Evolutionary conservation across 2,888 invertebrate species (phyloP), one percentile per base, ranked within the genome.

Genomic region (Machimus atricapillus): DNA sequence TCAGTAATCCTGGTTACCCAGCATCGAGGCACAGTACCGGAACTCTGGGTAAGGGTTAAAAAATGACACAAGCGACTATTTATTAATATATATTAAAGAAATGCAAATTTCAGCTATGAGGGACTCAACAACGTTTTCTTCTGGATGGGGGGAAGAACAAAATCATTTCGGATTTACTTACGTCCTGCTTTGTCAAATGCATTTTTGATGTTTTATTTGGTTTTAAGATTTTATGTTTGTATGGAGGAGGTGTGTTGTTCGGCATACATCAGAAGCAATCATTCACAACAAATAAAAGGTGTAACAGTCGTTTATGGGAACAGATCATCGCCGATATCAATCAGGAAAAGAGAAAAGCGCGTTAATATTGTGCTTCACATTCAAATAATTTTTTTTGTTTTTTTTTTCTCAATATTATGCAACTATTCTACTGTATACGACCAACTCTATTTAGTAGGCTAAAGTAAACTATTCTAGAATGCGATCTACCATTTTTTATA

Each of bases 321-420:
- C 82, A 82, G 86, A 85, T 73, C 88, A 88, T 87, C 88, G 85
- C 34, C 86, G 83, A 82, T 78, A 78, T 78, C 66, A 66, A 58
- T 58, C 82, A 82, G 58, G 58, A 85, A 85, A 85, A 85, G 46
- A 85, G 85, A 85, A 85, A 85, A 74, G 85, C 74, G 43, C 37
- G 85, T 73, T 85, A 82, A 82, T 82, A 82, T 82, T 82, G 82
- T 66, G 82, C 82, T 82, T 34, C 19, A 58, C 37, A 58, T 82
- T 56, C 37, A 79, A 31, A 43, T 78, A 43, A 9, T 37, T 40
- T 14, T 34, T 76, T 16, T 14, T 34, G 9, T 76, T 31, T 76
- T 12, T 37, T 23, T 76, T 58, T 37, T 37, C 4, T 46, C 5
- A 14, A 46, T 46, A 46, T 46, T 46, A 46, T 76, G 40, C 76